A percentile compares a stretch with the other conserved stretches of the same genome.
phyloP scores from a whole-genome alignment of 2,888 invertebrate species.

The Conus canariensis region DNA sequence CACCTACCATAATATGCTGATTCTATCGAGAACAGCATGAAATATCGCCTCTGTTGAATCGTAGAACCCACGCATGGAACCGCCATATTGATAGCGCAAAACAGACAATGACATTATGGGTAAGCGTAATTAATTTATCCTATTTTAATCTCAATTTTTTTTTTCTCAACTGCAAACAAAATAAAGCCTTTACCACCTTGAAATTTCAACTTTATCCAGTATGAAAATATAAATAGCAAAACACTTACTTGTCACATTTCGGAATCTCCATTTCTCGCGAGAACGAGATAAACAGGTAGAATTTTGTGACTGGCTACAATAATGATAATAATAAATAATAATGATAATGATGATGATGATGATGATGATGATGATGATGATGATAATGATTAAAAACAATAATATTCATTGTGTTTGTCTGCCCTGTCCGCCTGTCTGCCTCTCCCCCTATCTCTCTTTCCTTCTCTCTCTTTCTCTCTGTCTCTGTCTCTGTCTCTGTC shows the following conservation, averaged over 20 bases:
- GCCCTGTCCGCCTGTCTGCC: accelerated
- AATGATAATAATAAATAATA: too few relatives aligned
- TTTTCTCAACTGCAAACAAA: background rate
- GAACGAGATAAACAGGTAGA: background rate
- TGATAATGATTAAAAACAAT: too few relatives aligned
- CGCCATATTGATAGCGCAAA: conserved; percentile 43
- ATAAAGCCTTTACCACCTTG: background rate
- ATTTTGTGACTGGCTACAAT: background rate
- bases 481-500: too few relatives aligned
- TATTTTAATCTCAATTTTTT: conserved; percentile 13
- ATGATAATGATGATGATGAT: too few relatives aligned
- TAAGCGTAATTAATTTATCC: conserved; percentile 30
- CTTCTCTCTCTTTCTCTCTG: too few relatives aligned
- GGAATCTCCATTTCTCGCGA: background rate
- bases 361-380: too few relatives aligned
- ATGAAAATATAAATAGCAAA: background rate
- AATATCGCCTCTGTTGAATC: conserved; percentile 38
- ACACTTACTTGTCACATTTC: background rate
- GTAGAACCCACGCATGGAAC: conserved; percentile 44
- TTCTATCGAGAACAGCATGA: conserved; percentile 18
- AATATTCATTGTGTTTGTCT: too few relatives aligned
- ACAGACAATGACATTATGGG: conserved; percentile 36
- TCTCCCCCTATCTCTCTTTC: too few relatives aligned
- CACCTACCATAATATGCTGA: conserved; percentile 41
- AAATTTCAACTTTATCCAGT: too few relatives aligned